Evolutionary conservation across 1,140 invertebrate species (phyloP).

Genomic region (Zaprionus taronus): DNA sequence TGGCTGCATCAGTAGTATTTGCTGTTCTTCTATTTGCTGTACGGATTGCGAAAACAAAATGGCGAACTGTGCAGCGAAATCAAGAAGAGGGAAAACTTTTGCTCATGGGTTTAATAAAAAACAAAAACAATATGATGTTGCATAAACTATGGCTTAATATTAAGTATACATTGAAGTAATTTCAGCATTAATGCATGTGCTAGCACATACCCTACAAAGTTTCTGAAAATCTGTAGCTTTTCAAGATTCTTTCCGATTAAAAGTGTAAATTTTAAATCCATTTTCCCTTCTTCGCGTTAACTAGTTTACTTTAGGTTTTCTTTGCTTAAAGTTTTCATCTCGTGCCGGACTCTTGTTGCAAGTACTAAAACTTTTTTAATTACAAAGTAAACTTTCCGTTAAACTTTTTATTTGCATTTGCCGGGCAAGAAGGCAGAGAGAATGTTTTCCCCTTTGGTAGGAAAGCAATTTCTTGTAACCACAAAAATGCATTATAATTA

Average conservation of each 20-base stretch:
- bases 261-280: conserved; percentile 10
- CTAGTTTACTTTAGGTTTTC: neutral
- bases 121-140: conserved; percentile 15
- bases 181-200: neutral
- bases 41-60: conserved; percentile 24
- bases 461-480: neutral
- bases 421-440: neutral
- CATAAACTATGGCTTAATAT: neutral
- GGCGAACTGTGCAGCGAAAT: conserved; percentile 3
- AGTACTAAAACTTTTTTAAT: conserved; percentile 30
- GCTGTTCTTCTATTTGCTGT: conserved; percentile 30
- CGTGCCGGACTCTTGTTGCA: conserved; percentile 6
- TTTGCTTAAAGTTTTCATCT: conserved; percentile 4
- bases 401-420: conserved; percentile 25
- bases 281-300: neutral
- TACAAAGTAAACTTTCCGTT: conserved; percentile 25
- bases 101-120: neutral
- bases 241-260: neutral
- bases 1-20: conserved; percentile 5
- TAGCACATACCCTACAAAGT: neutral
- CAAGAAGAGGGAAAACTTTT: conserved; percentile 3
- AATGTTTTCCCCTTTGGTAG: neutral
- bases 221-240: neutral
- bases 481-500: neutral
- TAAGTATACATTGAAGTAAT: neutral